Base-by-base conservation (phyloP, 2,888 invertebrate genomes). In the Cynaeus angustus region DNA sequence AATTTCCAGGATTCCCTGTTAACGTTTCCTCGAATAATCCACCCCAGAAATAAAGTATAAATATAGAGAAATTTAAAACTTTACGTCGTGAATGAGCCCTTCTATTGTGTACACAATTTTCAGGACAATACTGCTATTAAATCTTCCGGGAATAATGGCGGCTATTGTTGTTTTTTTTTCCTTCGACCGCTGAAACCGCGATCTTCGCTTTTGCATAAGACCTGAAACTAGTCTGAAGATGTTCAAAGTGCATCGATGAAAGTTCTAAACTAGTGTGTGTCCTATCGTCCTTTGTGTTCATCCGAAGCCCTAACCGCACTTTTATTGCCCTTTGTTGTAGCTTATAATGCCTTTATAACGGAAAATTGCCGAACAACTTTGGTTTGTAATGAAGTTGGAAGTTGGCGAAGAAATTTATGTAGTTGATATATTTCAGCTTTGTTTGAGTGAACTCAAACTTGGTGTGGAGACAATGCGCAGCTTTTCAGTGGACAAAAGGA, bases 301-400 rank as follows among this genome's bases (percentile, higher is more conserved):
- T 46, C 46, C n/a, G 21, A 48, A 43, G 68, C 64, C 71, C 73
- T 72, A 76, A 75, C 76, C 78, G 71, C 75, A 79, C 77, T 81
- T 80, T 80, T 79, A 80, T 79, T 76, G 76, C 70, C 77, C 79
- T 80, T 80, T 79, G 80, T 81, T 80, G 78, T 75, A 72, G 73
- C 69, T 77, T 75, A 79, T 81, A 80, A 80, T 80, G 77, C 78
- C 78, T 78, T 78, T 79, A 80, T 78, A 74, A 77, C 77, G 78
- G 72, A 74, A 74, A 80, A 81, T 78, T 76, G 78, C 72, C 71
- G 72, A 73, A 73, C 77, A 77, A 79, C 74, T 79, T 79, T 68
- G 71, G 72, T 72, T 74, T 71, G 74, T 79, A 79, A 80, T 79
- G 77, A 79, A 80, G 77, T 78, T 77, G 66, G 69, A 75, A 67